Evolutionary conservation across 2,888 invertebrate genomes (phyloP).

Genomic region (Abrostola triplasia): DNA sequence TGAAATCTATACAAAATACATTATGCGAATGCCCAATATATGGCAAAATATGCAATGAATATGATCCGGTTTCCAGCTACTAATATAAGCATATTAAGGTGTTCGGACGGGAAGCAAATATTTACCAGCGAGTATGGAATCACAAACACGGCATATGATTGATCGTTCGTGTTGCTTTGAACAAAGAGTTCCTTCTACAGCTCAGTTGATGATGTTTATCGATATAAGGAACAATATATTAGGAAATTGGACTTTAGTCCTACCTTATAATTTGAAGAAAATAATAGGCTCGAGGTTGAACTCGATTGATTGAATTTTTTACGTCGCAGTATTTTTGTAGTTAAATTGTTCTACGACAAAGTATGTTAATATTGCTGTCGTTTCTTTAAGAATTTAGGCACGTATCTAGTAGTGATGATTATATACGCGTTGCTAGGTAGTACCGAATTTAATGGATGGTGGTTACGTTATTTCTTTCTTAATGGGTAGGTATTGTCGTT

Average conservation of each 20-base stretch:
- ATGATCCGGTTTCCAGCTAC: no score
- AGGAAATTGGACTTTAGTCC: constrained; percentile 36
- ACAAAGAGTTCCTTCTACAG: background rate
- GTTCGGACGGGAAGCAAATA: background rate
- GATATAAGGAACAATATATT: constrained; percentile 22
- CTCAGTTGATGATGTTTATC: constrained; percentile 5
- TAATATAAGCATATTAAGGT: constrained; percentile 2
- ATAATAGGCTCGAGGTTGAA: constrained; percentile 28
- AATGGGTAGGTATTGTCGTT: no score
- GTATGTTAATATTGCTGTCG: background rate
- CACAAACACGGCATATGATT: constrained; percentile 9
- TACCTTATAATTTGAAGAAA: constrained; percentile 24
- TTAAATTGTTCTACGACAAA: constrained; percentile 12
- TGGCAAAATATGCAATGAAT: no score
- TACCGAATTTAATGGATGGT: no score
- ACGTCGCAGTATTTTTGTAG: constrained; percentile 12
- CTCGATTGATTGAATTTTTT: constrained; percentile 37
- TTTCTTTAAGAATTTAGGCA: background rate
- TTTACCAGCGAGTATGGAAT: background rate
- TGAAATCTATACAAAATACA: no score
- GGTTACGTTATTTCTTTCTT: no score
- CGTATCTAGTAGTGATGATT: background rate
- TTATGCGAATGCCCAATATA: no score
- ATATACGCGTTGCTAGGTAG: no score
- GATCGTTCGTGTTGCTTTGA: constrained; percentile 12